Evolutionary conservation across 2,888 invertebrate species (phyloP), one percentile per base, ranked within the genome.

Genomic region (Cremastinae sp.): DNA sequence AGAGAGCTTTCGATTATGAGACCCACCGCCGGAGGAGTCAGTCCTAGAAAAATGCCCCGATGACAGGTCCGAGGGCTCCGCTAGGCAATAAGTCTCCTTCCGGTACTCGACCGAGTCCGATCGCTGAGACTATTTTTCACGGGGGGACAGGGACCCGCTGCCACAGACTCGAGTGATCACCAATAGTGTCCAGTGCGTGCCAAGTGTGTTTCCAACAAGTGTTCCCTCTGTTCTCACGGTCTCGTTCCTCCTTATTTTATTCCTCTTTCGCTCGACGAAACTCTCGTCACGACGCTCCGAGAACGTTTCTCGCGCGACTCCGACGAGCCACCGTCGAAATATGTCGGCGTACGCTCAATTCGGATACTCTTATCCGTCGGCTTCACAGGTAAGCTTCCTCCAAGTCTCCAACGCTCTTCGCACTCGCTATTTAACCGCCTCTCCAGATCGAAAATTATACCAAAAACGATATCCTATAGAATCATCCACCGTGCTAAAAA

Each of bases 351-450:
- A 97, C 92, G 94, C 96, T 90, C 96, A 97, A 92, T 96, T 96
- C 92, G 96, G 96, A 92, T 97, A 96, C 91, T 93, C 95, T 87
- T 96, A 96, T 93, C 95, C 96, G 93, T 93, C 96, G 93, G 95
- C 96, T 90, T 95, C 96, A 87, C 97, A 96, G 96, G 96, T 97
- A 92, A 92, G 93, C 47, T 70, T 20, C 54, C 28, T 59, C 54
- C 34, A 38, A 16, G 45, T 34, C 2, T 20, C 22, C 16, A 3
- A 5, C 2, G 5, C 5, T 28, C 5, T 28, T 28, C 28, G 5
- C 5, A 3, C 28, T 28, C 28, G n/a, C n/a, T n/a, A n/a, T n/a
- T n/a, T n/a, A n/a, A n/a, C n/a, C n/a, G n/a, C n/a, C n/a, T n/a
- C n/a, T n/a, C n/a, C n/a, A n/a, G n/a, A n/a, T n/a, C n/a, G n/a